phyloP scores from a whole-genome alignment of 2,113 vertebrate genomes.

The Corythornis madagascariensis region DNA sequence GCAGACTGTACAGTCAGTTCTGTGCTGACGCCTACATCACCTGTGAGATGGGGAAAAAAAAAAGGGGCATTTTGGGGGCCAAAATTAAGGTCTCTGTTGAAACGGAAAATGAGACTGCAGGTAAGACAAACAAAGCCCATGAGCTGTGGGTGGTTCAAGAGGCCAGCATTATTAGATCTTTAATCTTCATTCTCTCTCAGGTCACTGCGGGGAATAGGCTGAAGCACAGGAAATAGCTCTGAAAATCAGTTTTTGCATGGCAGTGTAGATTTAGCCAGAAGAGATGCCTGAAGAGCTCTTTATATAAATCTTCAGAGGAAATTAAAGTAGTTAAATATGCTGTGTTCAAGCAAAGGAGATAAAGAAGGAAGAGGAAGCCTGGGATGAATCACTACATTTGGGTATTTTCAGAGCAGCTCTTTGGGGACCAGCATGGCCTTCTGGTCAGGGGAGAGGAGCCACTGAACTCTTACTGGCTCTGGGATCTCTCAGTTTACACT shows the following conservation, averaged over 20 bases:
- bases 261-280: background rate
- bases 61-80: background rate
- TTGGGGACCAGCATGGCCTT: background rate
- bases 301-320: conserved; percentile 29
- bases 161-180: background rate
- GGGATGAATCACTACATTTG: conserved; percentile 25
- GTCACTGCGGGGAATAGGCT: background rate
- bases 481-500: background rate
- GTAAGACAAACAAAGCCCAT: background rate
- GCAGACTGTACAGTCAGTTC: background rate
- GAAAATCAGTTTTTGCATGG: conserved; percentile 10
- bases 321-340: conserved; percentile 16
- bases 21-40: background rate
- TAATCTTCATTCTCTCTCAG: background rate
- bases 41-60: background rate
- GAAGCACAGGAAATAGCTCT: background rate
- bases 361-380: conserved; percentile 20
- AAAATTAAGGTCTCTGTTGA: background rate
- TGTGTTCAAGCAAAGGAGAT: background rate
- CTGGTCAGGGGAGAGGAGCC: background rate
- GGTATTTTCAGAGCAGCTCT: conserved; percentile 37
- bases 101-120: background rate
- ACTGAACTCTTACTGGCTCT: background rate
- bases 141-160: background rate
- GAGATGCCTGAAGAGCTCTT: background rate